Evolutionary conservation across 1,140 invertebrate species (phyloP), one percentile per base, ranked within the genome.

Genomic region (Hermetia illucens): DNA sequence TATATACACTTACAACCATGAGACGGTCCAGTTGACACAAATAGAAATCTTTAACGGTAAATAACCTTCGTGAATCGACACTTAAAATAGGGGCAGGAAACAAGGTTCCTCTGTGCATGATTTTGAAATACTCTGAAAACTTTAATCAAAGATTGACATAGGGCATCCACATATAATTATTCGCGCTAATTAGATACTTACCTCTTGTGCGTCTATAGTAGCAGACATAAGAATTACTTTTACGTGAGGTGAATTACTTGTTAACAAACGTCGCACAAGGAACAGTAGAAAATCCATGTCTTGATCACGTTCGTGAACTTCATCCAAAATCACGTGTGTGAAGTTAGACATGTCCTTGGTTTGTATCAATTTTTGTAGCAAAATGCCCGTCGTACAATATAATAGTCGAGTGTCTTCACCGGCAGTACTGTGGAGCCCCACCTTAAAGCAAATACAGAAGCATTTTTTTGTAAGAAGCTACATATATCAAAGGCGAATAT

Each of bases 241-340:
- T 0, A 84, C 77, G 33, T 65, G 61, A 2, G 66, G 62, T 0
- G 78, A 79, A 46, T 81, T 81, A 1, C 73, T 75, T 27, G 70
- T 69, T n/a, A 92, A 52, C 12, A 93, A 61, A 36, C 83, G 85
- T 39, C 81, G 75, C 1, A 98, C 69, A 10, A 96, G 64, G 13
- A 95, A 69, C 5, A 99, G 54, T 4, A 96, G 62, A 55, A 98
- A 94, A 49, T 82, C 81, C 69, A 90, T 89, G 39, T 98, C 88
- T 55, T 87, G 75, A 52, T 92, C 84, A 16, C 95, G 68, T 65
- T 98, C 94, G 56, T 99, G 95, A 15, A 98, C 80, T 61, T 95
- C 87, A 63, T 92, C 92, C 5, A 98, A 64, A 49, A 98, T 80
- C 32, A 98, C 74, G 58, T 98, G 94, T 1, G 93, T 93, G 42